Base-by-base conservation (phyloP, 1,140 invertebrate genomes). In the Camponotus floridanus region DNA sequence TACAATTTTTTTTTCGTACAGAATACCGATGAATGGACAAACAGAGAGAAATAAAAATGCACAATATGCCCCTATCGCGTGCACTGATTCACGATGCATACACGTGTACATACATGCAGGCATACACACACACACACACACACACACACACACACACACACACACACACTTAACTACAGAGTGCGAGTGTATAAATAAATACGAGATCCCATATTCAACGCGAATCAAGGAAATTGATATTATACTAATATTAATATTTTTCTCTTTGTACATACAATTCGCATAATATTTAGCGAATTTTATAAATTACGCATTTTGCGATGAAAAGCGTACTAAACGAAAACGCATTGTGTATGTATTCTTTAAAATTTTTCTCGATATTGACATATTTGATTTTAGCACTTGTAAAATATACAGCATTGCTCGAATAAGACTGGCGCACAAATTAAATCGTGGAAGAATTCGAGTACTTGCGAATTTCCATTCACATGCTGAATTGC, bases 71-170 rank as follows among this genome's bases (percentile, higher is more conserved):
- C 59, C 87, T 70, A 80, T 78, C 65, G 87, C 39, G 84, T 48
- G 64, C 87, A 84, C 59, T 88, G 87, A 89, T 89, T 86, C 88
- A 86, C 85, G 70, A 86, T 89, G 87, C 87, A 86, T 79, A 76
- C 70, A 79, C 85, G 62, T 86, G 55, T 33, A 42, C 51, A 26
- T 31, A 26, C 42, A 45, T 1, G 11, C 42, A 8, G 0, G 8
- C 2, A 11, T 9, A 45, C 11, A 45, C 42, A 42, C 39, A 45
- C 26, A 26, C 26, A 26, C 26, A 7, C 7, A 42, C 39, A 45
- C 26, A 26, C 26, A 26, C 26, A 7, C 7, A 9, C 9, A 45
- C 42, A 45, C 42, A 45, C 4, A 5, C 4, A 51, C 1, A 51
- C 48, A 51, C 48, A 51, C 48, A 51, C 48, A 18, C 3, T 39